Evolutionary conservation across 2,797 vertebrate species (phyloP), one percentile per base, ranked within the genome.

Genomic region (Rachycentron canadum): DNA sequence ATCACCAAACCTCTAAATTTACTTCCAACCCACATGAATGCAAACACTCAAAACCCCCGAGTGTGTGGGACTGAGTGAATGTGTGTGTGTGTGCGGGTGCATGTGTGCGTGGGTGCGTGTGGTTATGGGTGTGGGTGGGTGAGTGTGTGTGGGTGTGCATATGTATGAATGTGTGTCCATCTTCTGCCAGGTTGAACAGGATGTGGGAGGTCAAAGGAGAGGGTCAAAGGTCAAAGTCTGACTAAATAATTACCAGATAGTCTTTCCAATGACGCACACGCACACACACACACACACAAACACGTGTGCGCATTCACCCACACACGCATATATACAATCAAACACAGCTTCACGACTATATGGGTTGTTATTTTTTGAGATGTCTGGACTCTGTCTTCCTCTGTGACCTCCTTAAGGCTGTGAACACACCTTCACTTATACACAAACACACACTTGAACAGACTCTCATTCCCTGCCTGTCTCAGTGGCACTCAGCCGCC

Each of bases 201-300:
- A 93, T 92, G 87, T 59, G 41, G 67, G 69, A 89, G 90, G 91
- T 93, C 88, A 93, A 85, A 88, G 76, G 63, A 82, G 40, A 76
- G 70, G 89, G 88, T 90, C 83, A 88, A 69, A 92, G 87, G 91
- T 92, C 87, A 86, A 88, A 85, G 88, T 89, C 91, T 93, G 91
- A 92, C 91, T 93, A 94, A 93, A 94, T 92, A 94, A 93, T 93
- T 93, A 92, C 90, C 90, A 92, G 92, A 92, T 92, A 90, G 69
- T 80, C 78, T 91, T 82, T 85, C 86, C 78, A 63, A 43, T 6
- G 17, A 74, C 69, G 69, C 68, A 75, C 79, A 79, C 63, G 75
- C 75, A 79, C 70, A 84, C 40, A 62, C 63, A 66, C 52, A 64
- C 57, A 61, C 47, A 67, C 67, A 71, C 59, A 70, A 52, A 53